Conservation (phyloP, 2,888 invertebrate species). For the Drosophila setosimentum region DNA sequence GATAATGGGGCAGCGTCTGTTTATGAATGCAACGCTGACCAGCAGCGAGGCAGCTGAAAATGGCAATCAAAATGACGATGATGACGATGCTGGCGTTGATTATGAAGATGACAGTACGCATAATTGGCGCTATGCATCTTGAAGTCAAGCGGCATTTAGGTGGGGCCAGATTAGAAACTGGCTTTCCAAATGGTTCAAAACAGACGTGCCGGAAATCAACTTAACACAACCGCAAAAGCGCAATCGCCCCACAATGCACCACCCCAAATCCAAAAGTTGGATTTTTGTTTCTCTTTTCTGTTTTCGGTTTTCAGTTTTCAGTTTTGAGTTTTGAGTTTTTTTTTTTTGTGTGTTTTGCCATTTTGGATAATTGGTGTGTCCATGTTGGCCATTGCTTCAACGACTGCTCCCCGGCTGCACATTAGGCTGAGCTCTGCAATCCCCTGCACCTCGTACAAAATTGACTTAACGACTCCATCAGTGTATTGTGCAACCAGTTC, state of each 20-base stretch:
- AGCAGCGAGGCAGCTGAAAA: slow-evolving; percentile 8
- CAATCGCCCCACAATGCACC: slow-evolving; percentile 64
- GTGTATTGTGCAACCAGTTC: neutral
- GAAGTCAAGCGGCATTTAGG: slow-evolving; percentile 27
- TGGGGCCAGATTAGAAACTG: slow-evolving; percentile 1
- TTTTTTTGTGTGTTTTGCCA: slow-evolving; percentile 49
- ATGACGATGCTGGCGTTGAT: slow-evolving; percentile 9
- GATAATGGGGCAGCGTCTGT: slow-evolving; percentile 59
- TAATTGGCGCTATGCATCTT: slow-evolving; percentile 74
- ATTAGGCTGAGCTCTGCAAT: slow-evolving; percentile 73
- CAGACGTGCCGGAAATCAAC: slow-evolving; percentile 80
- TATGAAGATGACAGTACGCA: slow-evolving; percentile 53
- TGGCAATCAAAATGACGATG: slow-evolving; percentile 18
- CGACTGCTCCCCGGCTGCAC: slow-evolving; percentile 64
- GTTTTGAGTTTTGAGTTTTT: neutral
- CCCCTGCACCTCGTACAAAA: slow-evolving; percentile 53
- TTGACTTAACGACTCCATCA: slow-evolving; percentile 73
- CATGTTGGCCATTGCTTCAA: slow-evolving; percentile 48
- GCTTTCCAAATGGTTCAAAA: slow-evolving; percentile 8
- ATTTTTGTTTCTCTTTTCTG: slow-evolving; percentile 21
- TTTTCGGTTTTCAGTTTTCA: slow-evolving; percentile 2
- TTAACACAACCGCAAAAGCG: slow-evolving; percentile 81
- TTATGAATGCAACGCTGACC: slow-evolving; percentile 66
- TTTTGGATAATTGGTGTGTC: slow-evolving; percentile 76
- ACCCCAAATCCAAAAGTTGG: slow-evolving; percentile 8